Evolutionary conservation across 2,888 invertebrate species (phyloP), one percentile per base, ranked within the genome.

Genomic region (Actias luna): DNA sequence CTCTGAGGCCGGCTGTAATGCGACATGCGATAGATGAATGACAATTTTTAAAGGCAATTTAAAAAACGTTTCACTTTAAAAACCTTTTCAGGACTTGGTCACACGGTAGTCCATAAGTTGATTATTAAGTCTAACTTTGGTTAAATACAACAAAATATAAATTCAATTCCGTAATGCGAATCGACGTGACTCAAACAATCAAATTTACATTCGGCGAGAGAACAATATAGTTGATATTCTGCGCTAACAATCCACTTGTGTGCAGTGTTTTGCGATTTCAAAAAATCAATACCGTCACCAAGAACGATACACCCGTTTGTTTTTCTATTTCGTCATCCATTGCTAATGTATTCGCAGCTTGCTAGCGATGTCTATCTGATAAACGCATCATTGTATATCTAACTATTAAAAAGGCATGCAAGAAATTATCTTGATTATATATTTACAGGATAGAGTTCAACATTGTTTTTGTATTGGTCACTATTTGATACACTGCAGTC

Each of bases 191-290:
- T n/a, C 18, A 46, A 39, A 42, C 39, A 59, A 42, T 42, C 29
- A 29, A 18, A 58, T 58, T 58, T 58, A 36, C 58, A 59, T 42
- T 33, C 39, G 27, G 25, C 39, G 39, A 59, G 59, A 39, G 39
- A 59, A 59, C 39, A 59, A 39, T 31, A 59, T 22, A 25, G 1
- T 25, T 22, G 25, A 50, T 25, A 50, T 25, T 16, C 12, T 25
- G 35, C 25, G 18, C 39, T 59, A 59, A 59, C 59, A 29, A 59
- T 8, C 59, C 39, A 59, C 27, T 59, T 59, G 59, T 29, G 10
- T 42, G 10, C 29, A 50, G 46, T 50, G 42, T 42, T 42, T 59
- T 59, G 29, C 29, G 29, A 42, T 27, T n/a, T 36, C 46, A 50
- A 25, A 22, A 25, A 25, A 50, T 50, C 25, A 25, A 50, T 50